A percentile compares a stretch with the other conserved stretches of the same genome.
phyloP scores from a whole-genome alignment of 2,797 vertebrate genomes.

The Bothrops alternatus region DNA sequence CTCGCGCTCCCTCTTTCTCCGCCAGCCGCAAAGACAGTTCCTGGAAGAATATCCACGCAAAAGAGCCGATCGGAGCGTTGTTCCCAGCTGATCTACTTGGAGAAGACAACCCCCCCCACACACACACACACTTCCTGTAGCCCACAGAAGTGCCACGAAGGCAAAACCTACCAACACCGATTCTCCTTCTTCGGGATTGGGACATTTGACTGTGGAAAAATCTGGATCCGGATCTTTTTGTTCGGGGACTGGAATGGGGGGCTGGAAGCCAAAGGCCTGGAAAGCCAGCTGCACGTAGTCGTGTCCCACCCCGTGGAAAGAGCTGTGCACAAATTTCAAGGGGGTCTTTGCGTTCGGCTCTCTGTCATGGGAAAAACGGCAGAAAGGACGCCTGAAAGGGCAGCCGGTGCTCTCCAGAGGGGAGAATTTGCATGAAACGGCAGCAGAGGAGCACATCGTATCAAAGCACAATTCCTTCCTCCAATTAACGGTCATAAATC shows the following conservation, averaged over 20 bases:
- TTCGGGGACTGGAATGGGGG: conserved; percentile 90
- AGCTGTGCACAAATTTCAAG: conserved; percentile 89
- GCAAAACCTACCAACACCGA: conserved; percentile 82
- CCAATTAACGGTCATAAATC: too few species aligned
- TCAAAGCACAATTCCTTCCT: too few species aligned
- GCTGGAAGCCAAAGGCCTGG: conserved; percentile 81
- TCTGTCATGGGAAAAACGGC: conserved; percentile 65
- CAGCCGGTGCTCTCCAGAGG: not conserved
- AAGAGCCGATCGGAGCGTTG: not conserved
- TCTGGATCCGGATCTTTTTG: conserved; percentile 92
- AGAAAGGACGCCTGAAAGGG: not conserved
- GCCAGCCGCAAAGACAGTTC: conserved; percentile 86
- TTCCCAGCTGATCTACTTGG: not conserved
- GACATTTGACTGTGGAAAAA: conserved; percentile 89
- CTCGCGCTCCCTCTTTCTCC: conserved; percentile 78
- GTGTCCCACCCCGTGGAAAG: conserved; percentile 94
- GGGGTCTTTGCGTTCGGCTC: conserved; percentile 78
- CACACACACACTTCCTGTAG: not conserved
- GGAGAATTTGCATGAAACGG: too few species aligned
- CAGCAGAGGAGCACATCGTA: too few species aligned
- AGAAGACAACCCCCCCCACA: rapidly evolving
- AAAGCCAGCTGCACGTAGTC: conserved; percentile 88
- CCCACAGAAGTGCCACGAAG: not conserved
- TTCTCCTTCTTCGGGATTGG: conserved; percentile 94
- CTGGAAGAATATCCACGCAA: conserved; percentile 59